Conservation (phyloP, 2,797 vertebrate genomes). For the Corythornis leucogaster region DNA sequence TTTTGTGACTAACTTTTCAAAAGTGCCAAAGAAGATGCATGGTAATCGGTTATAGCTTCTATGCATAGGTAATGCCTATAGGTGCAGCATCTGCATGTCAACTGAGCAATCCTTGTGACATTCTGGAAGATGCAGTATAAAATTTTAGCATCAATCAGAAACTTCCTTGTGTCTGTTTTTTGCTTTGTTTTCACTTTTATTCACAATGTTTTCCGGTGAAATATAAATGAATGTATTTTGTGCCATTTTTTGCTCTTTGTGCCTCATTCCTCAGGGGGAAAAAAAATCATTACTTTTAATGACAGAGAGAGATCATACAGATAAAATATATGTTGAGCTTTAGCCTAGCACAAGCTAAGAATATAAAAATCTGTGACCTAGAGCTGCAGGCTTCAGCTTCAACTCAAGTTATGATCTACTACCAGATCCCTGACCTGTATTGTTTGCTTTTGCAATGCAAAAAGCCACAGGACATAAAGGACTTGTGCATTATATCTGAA, state of each 20-base stretch:
- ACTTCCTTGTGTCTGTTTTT: background rate
- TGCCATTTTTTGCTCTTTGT: background rate
- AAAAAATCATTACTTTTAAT: background rate
- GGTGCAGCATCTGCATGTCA: background rate
- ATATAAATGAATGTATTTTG: background rate
- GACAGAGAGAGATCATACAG: background rate
- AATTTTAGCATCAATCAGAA: background rate
- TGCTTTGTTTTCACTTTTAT: background rate
- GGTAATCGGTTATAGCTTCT: background rate
- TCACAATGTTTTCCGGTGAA: background rate
- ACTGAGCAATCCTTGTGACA: background rate
- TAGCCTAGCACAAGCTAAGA: background rate
- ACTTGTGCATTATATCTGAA: background rate
- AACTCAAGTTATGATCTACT: background rate
- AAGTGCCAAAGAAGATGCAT: background rate
- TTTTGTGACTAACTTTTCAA: background rate
- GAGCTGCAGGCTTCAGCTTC: background rate
- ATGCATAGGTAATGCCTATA: background rate
- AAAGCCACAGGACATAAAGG: background rate
- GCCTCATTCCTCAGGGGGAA: background rate
- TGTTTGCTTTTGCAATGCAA: background rate
- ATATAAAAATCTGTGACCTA: slow-evolving; percentile 32
- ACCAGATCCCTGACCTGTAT: background rate
- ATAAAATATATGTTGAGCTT: slow-evolving; percentile 14
- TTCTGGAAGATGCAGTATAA: background rate